Percentiles rank a stretch among this genome's conserved stretches.
Evolutionary conservation across 2,113 vertebrate species (phyloP).

Genomic region (Pomatostomus ruficeps): DNA sequence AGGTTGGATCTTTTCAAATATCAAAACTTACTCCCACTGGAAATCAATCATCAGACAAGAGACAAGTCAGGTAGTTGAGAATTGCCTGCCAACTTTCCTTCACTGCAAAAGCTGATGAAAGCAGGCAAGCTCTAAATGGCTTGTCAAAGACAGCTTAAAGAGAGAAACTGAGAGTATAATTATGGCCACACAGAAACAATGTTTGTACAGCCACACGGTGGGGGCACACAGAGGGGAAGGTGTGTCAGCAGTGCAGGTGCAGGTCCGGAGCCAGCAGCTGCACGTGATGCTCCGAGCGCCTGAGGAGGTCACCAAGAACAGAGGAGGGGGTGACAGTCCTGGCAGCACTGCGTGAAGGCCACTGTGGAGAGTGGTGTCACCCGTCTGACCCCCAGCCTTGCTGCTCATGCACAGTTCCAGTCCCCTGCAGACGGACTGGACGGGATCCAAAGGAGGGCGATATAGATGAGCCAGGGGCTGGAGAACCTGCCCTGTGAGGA

Average conservation of each 20-base stretch:
- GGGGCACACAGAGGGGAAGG: accelerated
- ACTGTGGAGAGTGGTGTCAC: accelerated
- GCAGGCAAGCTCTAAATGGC: not conserved
- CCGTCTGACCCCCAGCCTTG: not conserved
- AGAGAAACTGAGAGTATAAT: not conserved
- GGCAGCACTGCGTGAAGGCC: not conserved
- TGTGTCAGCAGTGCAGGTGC: not conserved
- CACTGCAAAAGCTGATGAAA: not conserved
- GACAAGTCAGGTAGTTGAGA: not conserved
- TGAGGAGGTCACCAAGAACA: not conserved
- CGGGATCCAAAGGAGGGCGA: not conserved
- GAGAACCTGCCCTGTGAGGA: not conserved
- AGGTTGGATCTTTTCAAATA: slow-evolving; percentile 42
- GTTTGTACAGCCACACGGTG: not conserved
- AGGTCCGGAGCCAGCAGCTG: not conserved
- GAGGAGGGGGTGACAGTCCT: not conserved
- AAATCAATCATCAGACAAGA: slow-evolving; percentile 54
- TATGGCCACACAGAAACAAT: not conserved
- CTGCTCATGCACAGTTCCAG: not conserved
- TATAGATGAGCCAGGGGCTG: not conserved
- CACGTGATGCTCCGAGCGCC: accelerated
- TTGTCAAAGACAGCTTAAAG: not conserved
- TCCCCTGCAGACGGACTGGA: not conserved
- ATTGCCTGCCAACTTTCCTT: slow-evolving; percentile 23
- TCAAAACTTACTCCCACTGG: slow-evolving; percentile 63